Conservation (phyloP, 2,888 invertebrate species). For the Eupithecia pulchellata region DNA sequence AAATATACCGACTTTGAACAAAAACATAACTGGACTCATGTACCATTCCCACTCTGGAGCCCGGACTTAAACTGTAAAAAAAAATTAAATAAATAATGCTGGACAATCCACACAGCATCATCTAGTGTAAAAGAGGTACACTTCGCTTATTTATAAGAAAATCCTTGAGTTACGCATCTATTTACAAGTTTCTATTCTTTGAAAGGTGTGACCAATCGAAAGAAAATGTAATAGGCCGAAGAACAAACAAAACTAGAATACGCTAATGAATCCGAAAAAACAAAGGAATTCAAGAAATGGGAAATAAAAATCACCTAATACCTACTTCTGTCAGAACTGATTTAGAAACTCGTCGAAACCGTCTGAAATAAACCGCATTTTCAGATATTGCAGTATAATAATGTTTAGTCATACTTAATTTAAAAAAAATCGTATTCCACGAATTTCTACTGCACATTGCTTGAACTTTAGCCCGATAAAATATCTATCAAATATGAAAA, state of each 20-base stretch:
- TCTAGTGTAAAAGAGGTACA: too few relatives aligned
- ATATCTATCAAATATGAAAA: background rate
- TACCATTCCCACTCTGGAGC: too few relatives aligned
- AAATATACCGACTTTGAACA: too few relatives aligned
- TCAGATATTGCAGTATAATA: background rate
- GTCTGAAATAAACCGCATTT: background rate
- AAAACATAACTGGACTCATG: too few relatives aligned
- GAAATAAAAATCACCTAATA: conserved; percentile 23
- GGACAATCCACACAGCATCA: too few relatives aligned
- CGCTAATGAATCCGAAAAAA: conserved; percentile 18
- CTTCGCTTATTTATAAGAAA: background rate
- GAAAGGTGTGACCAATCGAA: conserved; percentile 28
- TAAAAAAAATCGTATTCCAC: too few relatives aligned
- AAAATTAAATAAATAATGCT: too few relatives aligned
- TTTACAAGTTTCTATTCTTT: background rate
- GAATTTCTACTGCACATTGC: too few relatives aligned
- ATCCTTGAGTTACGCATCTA: conserved; percentile 19
- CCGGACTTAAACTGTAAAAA: too few relatives aligned
- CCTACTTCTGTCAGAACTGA: conserved; percentile 4
- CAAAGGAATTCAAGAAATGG: conserved; percentile 34
- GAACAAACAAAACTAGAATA: conserved; percentile 31
- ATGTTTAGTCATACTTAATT: too few relatives aligned
- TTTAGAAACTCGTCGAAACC: background rate
- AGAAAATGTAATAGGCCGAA: conserved; percentile 43
- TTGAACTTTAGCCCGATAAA: too few relatives aligned